phyloP scores from a whole-genome alignment of 1,140 invertebrate species.

The Chrysopa pallens region DNA sequence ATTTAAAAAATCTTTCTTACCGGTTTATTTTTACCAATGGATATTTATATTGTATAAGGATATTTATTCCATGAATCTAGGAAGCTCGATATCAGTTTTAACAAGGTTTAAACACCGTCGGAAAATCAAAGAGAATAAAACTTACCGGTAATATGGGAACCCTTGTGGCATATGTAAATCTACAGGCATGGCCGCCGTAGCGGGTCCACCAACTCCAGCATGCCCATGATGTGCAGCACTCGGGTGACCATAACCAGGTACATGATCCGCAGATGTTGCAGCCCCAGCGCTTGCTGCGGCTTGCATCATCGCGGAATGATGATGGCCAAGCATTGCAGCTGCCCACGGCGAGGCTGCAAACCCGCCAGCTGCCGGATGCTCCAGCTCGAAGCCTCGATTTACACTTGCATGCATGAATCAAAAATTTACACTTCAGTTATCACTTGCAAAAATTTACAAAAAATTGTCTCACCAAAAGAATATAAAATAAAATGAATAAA shows the following conservation, averaged over 20 bases:
- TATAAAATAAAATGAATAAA: no score
- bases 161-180: constrained; percentile 73
- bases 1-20: no score
- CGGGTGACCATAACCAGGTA: constrained; percentile 15
- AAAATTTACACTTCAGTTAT: no score
- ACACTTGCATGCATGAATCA: constrained; percentile 29
- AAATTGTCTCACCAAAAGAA: no score
- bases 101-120: no score
- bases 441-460: no score
- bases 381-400: constrained; percentile 28
- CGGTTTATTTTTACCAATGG: no score
- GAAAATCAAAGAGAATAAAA: constrained; percentile 8
- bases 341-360: constrained; percentile 51
- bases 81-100: no score
- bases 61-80: no score
- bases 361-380: constrained; percentile 36
- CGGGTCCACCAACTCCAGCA: constrained; percentile 12
- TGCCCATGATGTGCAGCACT: constrained; percentile 13
- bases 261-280: constrained; percentile 29
- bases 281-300: constrained; percentile 29
- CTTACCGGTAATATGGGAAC: constrained; percentile 74
- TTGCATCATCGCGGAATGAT: constrained; percentile 26
- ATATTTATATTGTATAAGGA: no score
- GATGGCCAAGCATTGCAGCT: constrained; percentile 41
- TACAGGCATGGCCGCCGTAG: constrained; percentile 54